Base-by-base conservation (phyloP, 2,797 vertebrate genomes). In the Catostomus latipinnis region DNA sequence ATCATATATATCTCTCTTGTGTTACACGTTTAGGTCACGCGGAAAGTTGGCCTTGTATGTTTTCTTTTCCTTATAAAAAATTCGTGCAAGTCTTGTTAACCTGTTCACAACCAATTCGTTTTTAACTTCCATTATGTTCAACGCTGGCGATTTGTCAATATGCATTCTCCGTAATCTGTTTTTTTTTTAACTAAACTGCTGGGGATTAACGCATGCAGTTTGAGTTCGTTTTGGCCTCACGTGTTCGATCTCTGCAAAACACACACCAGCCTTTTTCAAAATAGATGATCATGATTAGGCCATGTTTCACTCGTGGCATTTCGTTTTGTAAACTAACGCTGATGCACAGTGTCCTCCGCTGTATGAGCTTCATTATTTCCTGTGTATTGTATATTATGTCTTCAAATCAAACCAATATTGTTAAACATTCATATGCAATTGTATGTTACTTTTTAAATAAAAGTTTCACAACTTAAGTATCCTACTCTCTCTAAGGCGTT, bases 401-500 rank as follows among this genome's bases (percentile, higher is more conserved):
- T 94, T 88, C 88, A 91, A 90, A 92, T 90, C 89, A 90, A 90
- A 90, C 83, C 92, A 92, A 87, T 92, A 93, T 94, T 93, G 88
- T 90, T 87, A 83, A 86, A 91, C 90, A 88, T 88, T 94, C 92
- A 88, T 93, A 92, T 94, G 93, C 93, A 90, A 92, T 89, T 95
- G 94, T 94, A 94, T 95, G 93, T 95, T 86, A 81, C 66, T 91
- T 92, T 80, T 94, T 92, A 92, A 94, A 94, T 94, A 94, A 94
- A 94, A 91, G 88, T 82, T 91, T 93, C 91, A 91, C 92, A 83
- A 92, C 90, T 91, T 93, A 94, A 91, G 58, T 66, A 71, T 90
- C 89, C 92, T 93, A 92, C 89, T 92, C 88, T 92, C 91, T 92
- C 90, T 90, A 92, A 91, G 66, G 57, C 93, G 90, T 92, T 90